Base-by-base conservation (phyloP, 2,888 invertebrate genomes). In the Chymomyza procnemis region DNA sequence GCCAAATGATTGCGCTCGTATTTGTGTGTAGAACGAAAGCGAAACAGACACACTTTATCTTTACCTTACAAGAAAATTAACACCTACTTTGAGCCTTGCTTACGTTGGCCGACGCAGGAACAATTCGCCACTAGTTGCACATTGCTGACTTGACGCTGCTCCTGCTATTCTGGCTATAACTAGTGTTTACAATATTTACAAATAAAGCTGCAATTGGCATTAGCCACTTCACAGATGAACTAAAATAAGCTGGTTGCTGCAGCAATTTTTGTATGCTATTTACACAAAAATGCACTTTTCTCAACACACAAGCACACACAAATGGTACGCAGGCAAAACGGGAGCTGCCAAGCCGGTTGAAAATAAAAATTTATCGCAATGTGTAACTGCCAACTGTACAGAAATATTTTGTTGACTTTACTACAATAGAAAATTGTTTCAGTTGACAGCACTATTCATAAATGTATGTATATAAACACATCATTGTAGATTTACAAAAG, bases 111-210 rank as follows among this genome's bases (percentile, higher is more conserved):
- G 26, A 3, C 9, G 16, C 30, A 14, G 54, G 41, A 18, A 4
- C 41, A 34, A 26, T 16, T 19, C 56, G 56, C 71, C 73, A 81
- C 81, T 88, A 87, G 75, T 87, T 85, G 81, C 72, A 70, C 81
- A 87, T 88, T 50, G 50, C 16, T 19, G 16, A 2, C 50, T 19
- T 67, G 64, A 30, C 18, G 4, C 14, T 16, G 41, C 5, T 14
- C 19, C 8, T 16, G 6, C 12, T 19, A 3, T 46, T 26, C 3
- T 56, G 12, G 34, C 34, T 41, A 12, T 12, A 12, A 3, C 9
- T 41, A 41, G 12, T 5, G 1, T 41, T n/a, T n/a, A 5, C 34
- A 41, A 66, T 54, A 47, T 12, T 66, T 66, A 16, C 16, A 3
- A n/a, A 50, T 50, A n/a, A 12, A 50, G 18, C 4, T 50, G 50